These are phyloP conservation scores for Halocynthia roretzi DNA, from an alignment of 23 tunicate genomes.

Conservation along the genomic window DNA sequence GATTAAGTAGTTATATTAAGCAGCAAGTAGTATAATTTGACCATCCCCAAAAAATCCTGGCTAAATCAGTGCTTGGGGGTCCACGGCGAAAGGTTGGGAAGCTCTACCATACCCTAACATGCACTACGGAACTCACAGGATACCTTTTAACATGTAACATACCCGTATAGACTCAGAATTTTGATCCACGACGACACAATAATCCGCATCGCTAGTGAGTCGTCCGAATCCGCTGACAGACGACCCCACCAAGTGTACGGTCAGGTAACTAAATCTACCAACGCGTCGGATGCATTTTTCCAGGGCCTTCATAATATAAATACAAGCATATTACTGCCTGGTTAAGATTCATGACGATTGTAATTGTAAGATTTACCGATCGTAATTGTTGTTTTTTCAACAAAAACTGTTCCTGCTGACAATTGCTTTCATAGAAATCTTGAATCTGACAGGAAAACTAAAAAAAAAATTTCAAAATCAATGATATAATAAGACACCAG, in stretches of 20 bases:
- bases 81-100: too few species aligned
- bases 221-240: constrained; percentile 80
- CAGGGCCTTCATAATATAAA: constrained; percentile 37
- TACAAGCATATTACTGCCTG: background rate
- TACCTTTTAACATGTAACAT: too few species aligned
- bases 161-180: too few species aligned
- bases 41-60: too few species aligned
- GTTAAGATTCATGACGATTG: background rate
- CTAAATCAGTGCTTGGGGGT: too few species aligned
- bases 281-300: constrained; percentile 15
- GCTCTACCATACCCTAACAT: too few species aligned
- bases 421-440: constrained; percentile 19
- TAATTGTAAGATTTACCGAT: constrained; percentile 7
- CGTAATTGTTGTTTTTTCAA: constrained; percentile 27
- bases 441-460: constrained; percentile 30
- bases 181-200: constrained; percentile 56
- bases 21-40: too few species aligned
- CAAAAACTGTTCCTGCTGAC: constrained; percentile 29
- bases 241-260: constrained; percentile 46
- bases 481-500: too few species aligned
- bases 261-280: too few species aligned
- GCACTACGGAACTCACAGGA: too few species aligned
- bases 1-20: too few species aligned
- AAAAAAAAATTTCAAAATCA: background rate
- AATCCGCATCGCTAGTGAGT: constrained; percentile 50